Evolutionary conservation across 2,888 invertebrate species (phyloP).

Genomic region (Digitonthophagus gazella): DNA sequence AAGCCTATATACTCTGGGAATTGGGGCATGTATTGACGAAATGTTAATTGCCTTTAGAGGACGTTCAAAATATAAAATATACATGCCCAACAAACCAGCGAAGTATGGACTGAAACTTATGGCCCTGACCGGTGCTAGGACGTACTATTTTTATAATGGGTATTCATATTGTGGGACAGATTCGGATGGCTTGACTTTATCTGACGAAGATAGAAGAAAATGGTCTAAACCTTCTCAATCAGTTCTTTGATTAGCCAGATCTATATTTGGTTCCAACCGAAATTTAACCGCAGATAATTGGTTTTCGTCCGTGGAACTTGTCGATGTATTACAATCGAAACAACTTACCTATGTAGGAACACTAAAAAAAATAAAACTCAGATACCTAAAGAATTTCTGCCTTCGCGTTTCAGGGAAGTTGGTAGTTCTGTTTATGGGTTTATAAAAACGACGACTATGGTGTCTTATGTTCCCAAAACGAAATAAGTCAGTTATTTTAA

Average conservation of each 20-base stretch:
- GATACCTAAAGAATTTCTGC: conserved; percentile 29
- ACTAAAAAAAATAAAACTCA: conserved; percentile 27
- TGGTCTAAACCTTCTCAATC: conserved; percentile 4
- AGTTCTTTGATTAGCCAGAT: neutral
- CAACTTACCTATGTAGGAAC: conserved; percentile 15
- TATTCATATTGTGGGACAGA: conserved; percentile 20
- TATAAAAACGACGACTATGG: conserved; percentile 34
- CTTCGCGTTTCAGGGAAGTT: neutral
- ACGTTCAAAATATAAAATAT: conserved; percentile 11
- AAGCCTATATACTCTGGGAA: neutral
- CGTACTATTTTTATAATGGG: conserved; percentile 21
- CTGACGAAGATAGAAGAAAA: conserved; percentile 1
- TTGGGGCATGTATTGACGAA: neutral
- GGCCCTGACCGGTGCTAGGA: conserved; percentile 26
- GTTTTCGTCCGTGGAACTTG: conserved; percentile 14
- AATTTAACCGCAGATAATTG: conserved; percentile 21
- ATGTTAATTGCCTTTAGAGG: neutral
- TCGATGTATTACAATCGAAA: neutral
- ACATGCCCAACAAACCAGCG: conserved; percentile 16
- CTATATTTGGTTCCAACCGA: conserved; percentile 1
- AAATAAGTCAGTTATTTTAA: conserved; percentile 33
- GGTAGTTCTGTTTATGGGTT: conserved; percentile 29
- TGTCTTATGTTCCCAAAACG: conserved; percentile 36
- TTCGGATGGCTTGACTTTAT: conserved; percentile 14
- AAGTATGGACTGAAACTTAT: conserved; percentile 21